Evolutionary conservation across 2,113 vertebrate genomes (phyloP), one percentile per base, ranked within the genome.

Genomic region (Dromas ardeola): DNA sequence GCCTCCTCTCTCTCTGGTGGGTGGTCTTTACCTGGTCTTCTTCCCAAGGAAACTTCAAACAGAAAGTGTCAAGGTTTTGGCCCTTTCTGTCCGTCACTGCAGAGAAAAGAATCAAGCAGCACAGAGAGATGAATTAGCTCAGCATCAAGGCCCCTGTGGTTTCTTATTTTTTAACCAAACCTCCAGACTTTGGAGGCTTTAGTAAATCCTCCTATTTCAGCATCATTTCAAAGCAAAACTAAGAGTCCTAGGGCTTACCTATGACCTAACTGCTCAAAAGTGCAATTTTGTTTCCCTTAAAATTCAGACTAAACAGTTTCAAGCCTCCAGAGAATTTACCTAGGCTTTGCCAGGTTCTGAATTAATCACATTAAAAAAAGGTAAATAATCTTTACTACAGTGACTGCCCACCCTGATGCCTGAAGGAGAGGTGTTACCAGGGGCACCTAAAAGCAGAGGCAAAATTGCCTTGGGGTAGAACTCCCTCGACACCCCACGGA

Each of bases 401-500:
- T 38, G 55, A 20, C 38, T 81, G 56, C 23, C 43, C 45, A 52
- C 61, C 38, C 50, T 72, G 38, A 8, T 61, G 26, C 73, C 86
- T 56, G 42, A 45, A 92, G 53, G n/a, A 78, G 61, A 56, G 38
- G 10, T 49, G 56, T 63, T 87, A 36, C n/a, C 4, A 27, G 56
- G 22, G 29, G 15, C 55, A 67, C 5, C 38, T 67, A 43, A 91
- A 84, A 78, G 29, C 56, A 94, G 73, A 79, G 32, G 21, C 23
- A 19, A 32, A 45, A 38, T 11, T 94, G 36, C 34, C 18, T 43
- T 43, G 32, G 22, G 26, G 36, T 15, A 45, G 77, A 13, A 58
- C 2, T 10, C 8, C 32, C 40, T 36, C 0, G 0, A 45, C 11
- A 66, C 2, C 23, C n/a, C 55, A 45, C 0, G 0, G 36, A 83